Conservation (phyloP, 1,140 invertebrate genomes). For the Drosophila lacteicornis region DNA sequence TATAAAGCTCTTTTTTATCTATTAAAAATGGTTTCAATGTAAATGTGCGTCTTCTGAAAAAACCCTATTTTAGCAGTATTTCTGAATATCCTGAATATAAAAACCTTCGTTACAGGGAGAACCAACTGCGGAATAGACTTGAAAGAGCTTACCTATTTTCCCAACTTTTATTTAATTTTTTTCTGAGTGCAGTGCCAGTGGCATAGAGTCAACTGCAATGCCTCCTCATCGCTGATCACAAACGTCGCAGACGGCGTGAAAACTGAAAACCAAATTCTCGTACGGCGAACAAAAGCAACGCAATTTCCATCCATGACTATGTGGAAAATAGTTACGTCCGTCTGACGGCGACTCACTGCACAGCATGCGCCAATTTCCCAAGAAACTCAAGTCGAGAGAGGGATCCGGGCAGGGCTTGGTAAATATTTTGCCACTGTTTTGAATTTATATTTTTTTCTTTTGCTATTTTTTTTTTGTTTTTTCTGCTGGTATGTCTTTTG, state of each 20-base stretch:
- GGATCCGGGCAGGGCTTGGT: constrained; percentile 60
- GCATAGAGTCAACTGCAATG: constrained; percentile 42
- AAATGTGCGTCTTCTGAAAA: too few species aligned
- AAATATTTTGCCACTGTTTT: constrained; percentile 81
- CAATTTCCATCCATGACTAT: constrained; percentile 69
- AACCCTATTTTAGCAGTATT: too few species aligned
- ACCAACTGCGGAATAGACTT: too few species aligned
- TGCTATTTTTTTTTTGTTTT: constrained; percentile 18
- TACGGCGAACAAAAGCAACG: constrained; percentile 72
- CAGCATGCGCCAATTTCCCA: constrained; percentile 81
- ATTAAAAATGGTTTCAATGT: too few species aligned
- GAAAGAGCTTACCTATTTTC: too few species aligned
- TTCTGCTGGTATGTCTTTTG: constrained; percentile 55
- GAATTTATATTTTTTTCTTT: constrained; percentile 37
- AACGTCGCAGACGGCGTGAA: constrained; percentile 54
- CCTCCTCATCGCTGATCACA: constrained; percentile 54
- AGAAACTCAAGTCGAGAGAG: constrained; percentile 59
- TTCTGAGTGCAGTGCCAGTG: not conserved
- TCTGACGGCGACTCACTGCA: constrained; percentile 67
- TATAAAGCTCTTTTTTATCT: too few species aligned
- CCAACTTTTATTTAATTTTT: too few species aligned
- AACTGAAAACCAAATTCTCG: constrained; percentile 47
- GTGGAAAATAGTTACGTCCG: constrained; percentile 66
- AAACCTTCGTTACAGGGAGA: too few species aligned
- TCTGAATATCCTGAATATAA: too few species aligned